Conservation (phyloP, 2,888 invertebrate species). For the Spodoptera littoralis region DNA sequence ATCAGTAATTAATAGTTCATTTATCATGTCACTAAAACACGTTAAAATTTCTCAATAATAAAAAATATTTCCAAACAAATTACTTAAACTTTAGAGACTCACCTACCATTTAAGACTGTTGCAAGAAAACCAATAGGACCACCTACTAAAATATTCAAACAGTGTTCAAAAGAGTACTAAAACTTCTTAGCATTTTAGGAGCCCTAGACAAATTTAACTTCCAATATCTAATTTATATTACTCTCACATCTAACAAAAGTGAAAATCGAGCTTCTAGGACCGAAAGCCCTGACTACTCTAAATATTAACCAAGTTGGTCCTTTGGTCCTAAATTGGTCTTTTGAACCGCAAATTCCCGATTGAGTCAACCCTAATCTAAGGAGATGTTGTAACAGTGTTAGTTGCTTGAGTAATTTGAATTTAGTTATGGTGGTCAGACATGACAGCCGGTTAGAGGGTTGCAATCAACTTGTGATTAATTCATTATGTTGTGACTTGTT, state of each 20-base stretch:
- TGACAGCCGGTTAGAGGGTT: constrained; percentile 9
- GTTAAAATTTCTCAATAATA: too few species aligned
- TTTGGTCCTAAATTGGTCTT: constrained; percentile 21
- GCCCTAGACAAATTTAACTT: neutral
- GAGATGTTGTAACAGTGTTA: constrained; percentile 39
- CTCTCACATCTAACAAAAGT: neutral
- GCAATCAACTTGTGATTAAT: constrained; percentile 7
- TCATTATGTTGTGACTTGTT: constrained; percentile 2
- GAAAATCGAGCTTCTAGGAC: constrained; percentile 2
- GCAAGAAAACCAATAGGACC: too few species aligned
- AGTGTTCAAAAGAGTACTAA: neutral
- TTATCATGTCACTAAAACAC: too few species aligned
- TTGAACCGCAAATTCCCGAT: constrained; percentile 19
- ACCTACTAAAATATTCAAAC: too few species aligned
- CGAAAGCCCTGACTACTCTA: constrained; percentile 22
- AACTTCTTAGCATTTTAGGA: neutral
- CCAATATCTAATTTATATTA: neutral
- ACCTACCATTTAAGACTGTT: too few species aligned
- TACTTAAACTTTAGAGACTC: too few species aligned
- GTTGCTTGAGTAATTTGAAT: constrained; percentile 33
- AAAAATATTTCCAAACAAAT: too few species aligned
- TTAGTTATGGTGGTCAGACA: constrained; percentile 22
- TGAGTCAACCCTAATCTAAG: constrained; percentile 40
- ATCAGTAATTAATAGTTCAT: too few species aligned
- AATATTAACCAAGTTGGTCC: constrained; percentile 8